Percentiles rank a stretch among this genome's conserved stretches.
Evolutionary conservation across 2,797 vertebrate species (phyloP).

Genomic region (Pantherophis vulpinus): DNA sequence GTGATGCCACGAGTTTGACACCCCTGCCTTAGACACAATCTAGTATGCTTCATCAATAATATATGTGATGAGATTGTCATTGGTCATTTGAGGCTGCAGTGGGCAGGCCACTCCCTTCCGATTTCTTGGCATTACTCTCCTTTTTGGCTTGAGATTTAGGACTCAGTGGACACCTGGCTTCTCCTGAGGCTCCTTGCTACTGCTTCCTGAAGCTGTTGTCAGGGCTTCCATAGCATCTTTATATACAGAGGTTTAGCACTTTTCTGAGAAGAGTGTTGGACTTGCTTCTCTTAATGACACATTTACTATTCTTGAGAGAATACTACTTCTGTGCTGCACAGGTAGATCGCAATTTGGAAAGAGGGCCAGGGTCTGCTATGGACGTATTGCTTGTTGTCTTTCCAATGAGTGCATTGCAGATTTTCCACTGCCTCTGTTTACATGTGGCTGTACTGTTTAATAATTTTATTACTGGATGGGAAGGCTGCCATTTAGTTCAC

Average conservation of each 20-base stretch:
- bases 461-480: neutral
- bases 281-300: neutral
- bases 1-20: too few relatives aligned
- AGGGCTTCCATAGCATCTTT: neutral
- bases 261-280: neutral
- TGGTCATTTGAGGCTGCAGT: neutral
- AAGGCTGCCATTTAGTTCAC: neutral
- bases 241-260: neutral
- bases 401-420: neutral
- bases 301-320: neutral
- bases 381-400: neutral
- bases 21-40: neutral
- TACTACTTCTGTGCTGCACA: neutral
- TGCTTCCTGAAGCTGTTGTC: neutral
- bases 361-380: neutral
- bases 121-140: neutral
- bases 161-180: neutral
- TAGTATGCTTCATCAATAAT: neutral
- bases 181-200: neutral
- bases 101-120: neutral
- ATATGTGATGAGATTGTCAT: neutral
- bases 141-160: neutral
- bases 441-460: neutral
- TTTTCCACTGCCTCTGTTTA: neutral
- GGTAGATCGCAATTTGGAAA: neutral